These are phyloP conservation scores for Thalassarche chlororhynchos DNA, from an alignment of 2,113 vertebrate genomes.

Conservation along the genomic window DNA sequence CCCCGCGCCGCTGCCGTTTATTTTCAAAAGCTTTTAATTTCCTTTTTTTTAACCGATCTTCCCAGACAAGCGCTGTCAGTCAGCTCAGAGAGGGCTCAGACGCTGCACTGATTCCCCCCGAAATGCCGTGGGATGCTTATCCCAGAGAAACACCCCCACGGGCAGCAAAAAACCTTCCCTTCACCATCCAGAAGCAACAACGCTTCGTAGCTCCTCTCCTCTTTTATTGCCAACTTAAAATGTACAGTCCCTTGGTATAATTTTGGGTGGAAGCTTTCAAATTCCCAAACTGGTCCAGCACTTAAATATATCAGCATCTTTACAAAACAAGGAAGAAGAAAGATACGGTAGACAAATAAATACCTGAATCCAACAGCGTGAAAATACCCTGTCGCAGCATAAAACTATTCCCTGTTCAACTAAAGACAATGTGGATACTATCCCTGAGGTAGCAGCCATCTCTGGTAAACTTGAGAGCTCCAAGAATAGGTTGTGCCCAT, in stretches of 20 bases:
- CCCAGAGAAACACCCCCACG: neutral
- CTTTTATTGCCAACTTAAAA: neutral
- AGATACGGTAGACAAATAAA: neutral
- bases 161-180: constrained; percentile 1
- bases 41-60: neutral
- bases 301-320: neutral
- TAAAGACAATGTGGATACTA: constrained; percentile 60
- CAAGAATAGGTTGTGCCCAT: neutral
- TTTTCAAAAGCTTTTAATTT: constrained; percentile 39
- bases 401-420: constrained; percentile 48
- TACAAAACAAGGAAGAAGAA: constrained; percentile 12
- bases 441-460: constrained; percentile 76
- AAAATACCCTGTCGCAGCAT: constrained; percentile 51
- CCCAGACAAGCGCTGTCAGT: neutral
- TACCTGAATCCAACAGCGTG: constrained; percentile 25
- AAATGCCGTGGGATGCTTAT: neutral
- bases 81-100: neutral
- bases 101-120: rapidly evolving
- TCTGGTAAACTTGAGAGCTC: constrained; percentile 16
- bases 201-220: neutral
- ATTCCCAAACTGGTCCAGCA: constrained; percentile 30
- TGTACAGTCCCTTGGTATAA: neutral
- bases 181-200: neutral
- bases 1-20: rapidly evolving
- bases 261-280: neutral